These are phyloP conservation scores for Anguilla pacifica DNA, from an alignment of 2,797 vertebrate genomes.

Conservation along the genomic window DNA sequence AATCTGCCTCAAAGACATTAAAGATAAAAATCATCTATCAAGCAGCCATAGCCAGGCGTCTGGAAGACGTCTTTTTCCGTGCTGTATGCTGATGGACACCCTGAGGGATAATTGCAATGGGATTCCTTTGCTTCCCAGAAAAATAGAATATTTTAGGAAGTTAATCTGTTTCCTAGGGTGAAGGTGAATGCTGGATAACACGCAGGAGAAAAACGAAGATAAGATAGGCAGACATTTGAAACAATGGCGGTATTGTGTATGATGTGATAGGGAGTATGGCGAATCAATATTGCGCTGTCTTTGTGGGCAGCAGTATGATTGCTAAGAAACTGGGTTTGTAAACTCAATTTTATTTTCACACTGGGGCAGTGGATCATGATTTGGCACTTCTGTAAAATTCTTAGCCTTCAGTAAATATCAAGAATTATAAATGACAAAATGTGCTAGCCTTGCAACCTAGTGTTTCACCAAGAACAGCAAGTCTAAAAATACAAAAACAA, in stretches of 20 bases:
- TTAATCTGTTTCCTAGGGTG: not conserved
- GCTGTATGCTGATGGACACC: slow-evolving; percentile 28
- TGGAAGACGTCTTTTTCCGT: slow-evolving; percentile 18
- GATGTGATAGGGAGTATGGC: not conserved
- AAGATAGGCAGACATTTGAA: not conserved
- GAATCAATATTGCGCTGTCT: not conserved
- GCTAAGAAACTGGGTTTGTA: not conserved
- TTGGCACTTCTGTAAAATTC: not conserved
- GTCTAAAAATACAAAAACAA: not conserved
- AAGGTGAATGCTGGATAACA: not conserved
- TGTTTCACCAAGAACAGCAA: not conserved
- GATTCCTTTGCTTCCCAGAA: slow-evolving; percentile 26
- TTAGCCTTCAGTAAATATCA: not conserved
- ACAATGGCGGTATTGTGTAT: slow-evolving; percentile 1
- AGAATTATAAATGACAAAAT: not conserved
- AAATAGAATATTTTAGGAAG: slow-evolving; percentile 28
- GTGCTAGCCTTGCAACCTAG: not conserved
- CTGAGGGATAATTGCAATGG: slow-evolving; percentile 33
- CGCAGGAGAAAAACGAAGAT: not conserved
- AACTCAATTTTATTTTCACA: not conserved
- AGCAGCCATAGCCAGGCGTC: slow-evolving; percentile 34
- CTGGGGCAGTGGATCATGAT: not conserved
- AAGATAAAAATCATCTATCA: slow-evolving; percentile 38
- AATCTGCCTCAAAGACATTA: slow-evolving; percentile 31
- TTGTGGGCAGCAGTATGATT: not conserved